phyloP scores from a whole-genome alignment of 2,797 vertebrate genomes.

The Psittacula echo region DNA sequence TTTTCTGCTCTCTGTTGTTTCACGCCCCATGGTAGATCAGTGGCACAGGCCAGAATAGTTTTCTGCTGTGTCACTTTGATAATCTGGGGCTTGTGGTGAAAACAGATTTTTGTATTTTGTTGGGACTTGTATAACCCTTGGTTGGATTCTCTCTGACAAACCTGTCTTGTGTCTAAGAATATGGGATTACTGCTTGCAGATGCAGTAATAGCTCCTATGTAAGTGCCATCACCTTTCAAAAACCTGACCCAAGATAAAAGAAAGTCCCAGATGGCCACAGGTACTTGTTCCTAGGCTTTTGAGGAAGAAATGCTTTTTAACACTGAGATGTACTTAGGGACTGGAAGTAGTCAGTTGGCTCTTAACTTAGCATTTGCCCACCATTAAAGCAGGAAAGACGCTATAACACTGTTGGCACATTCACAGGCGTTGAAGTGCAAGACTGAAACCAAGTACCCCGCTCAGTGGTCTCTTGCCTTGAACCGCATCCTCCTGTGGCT shows the following conservation, averaged over 20 bases:
- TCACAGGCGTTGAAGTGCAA: not conserved
- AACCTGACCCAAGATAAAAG: not conserved
- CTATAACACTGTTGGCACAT: not conserved
- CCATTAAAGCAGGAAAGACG: not conserved
- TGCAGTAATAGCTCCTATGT: not conserved
- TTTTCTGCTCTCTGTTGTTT: not conserved
- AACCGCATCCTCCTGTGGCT: rapidly evolving
- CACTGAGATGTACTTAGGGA: not conserved
- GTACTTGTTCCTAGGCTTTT: not conserved
- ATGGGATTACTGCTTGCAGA: not conserved
- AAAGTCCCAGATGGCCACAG: not conserved
- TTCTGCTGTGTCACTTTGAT: not conserved
- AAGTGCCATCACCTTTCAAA: not conserved
- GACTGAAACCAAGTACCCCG: not conserved
- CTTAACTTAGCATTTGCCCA: not conserved
- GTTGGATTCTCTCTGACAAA: not conserved
- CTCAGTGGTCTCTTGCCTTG: not conserved
- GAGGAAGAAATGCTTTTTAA: not conserved
- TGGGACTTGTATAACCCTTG: rapidly evolving
- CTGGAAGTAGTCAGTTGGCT: not conserved
- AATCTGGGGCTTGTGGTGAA: not conserved
- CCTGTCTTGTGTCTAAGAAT: not conserved
- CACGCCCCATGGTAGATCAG: not conserved
- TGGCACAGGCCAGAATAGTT: not conserved
- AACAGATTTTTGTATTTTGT: not conserved